Base-by-base conservation (phyloP, 2,797 vertebrate genomes). In the Calcarius lapponicus region DNA sequence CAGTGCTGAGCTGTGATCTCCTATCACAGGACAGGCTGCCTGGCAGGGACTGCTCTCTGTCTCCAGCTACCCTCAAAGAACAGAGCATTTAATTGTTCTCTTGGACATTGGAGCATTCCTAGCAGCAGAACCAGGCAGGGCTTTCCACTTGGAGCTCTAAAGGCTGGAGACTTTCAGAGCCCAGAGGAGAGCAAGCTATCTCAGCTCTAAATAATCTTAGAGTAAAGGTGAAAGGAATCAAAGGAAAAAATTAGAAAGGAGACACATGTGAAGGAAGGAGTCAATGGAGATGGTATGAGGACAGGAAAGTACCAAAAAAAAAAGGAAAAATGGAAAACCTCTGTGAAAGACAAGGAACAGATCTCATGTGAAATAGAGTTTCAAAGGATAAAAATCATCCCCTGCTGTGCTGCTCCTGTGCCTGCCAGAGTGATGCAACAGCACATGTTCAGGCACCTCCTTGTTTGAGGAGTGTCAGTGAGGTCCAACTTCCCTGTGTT, bases 121-220 rank as follows among this genome's bases (percentile, higher is more conserved):
- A 79, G 80, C 50, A 79, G 62, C 73, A 84, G 40, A 82, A 60
- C 13, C 26, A 67, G 71, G 36, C 38, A 82, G 40, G 29, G 61
- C 48, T 88, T 74, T 71, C 42, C 61, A 43, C 48, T 74, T 64
- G 0, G 2, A 83, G 51, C 26, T 90, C 38, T 29, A 22, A 80
- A 65, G 24, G 24, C 32, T 2, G 4, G 48, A 87, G 58, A 51
- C 11, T 65, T 31, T 9, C 40, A 80, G 32, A 88, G 48, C 20
- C 2, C 1, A 62, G 19, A 85, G 45, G 14, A 89, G 29, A 91
- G 57, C 1, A 11, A 79, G 31, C 48, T 79, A 84, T 10, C 40
- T 6, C 0, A 0, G 17, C 25, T 40, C 70, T 43, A 67, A 70
- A 61, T 42, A 42, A 36, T n/a, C 48, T 61, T 2, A 1, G 40